Conservation (phyloP, 2,888 invertebrate genomes). For the Pyrocoelia pectoralis region DNA sequence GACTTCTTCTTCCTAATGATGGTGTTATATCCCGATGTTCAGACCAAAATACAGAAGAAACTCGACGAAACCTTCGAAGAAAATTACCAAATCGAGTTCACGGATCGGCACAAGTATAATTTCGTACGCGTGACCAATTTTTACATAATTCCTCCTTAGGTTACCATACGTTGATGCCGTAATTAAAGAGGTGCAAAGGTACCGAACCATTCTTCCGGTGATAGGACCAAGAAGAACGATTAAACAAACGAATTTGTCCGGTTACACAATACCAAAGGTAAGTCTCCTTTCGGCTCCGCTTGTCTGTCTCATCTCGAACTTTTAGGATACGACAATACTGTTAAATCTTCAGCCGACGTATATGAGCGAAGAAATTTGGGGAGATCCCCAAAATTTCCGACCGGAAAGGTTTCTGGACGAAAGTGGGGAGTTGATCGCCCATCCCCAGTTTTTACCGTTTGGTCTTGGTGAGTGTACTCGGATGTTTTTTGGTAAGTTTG, state of each 20-base stretch:
- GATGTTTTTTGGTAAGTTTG: not conserved
- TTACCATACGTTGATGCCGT: constrained; percentile 66
- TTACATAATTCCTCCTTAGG: constrained; percentile 51
- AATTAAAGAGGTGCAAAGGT: constrained; percentile 62
- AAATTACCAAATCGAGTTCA: constrained; percentile 58
- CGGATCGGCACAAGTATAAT: constrained; percentile 60
- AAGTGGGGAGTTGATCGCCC: constrained; percentile 48
- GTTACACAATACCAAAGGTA: constrained; percentile 61
- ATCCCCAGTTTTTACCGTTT: constrained; percentile 55
- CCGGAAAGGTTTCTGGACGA: constrained; percentile 70
- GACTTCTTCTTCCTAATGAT: constrained; percentile 69
- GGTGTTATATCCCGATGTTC: constrained; percentile 66
- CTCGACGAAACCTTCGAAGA: constrained; percentile 60
- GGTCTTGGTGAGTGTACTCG: constrained; percentile 53
- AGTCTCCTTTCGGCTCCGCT: too few relatives aligned
- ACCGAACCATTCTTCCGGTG: constrained; percentile 60
- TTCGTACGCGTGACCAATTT: not conserved
- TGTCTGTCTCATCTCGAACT: too few relatives aligned
- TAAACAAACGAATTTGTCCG: constrained; percentile 63
- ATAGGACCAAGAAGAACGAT: constrained; percentile 63
- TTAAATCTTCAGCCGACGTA: constrained; percentile 62
- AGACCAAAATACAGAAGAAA: constrained; percentile 65
- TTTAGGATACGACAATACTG: constrained; percentile 53
- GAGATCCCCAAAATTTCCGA: constrained; percentile 68
- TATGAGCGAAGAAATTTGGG: constrained; percentile 66